phyloP scores from a whole-genome alignment of 2,797 vertebrate genomes.

The Ceryle rudis region DNA sequence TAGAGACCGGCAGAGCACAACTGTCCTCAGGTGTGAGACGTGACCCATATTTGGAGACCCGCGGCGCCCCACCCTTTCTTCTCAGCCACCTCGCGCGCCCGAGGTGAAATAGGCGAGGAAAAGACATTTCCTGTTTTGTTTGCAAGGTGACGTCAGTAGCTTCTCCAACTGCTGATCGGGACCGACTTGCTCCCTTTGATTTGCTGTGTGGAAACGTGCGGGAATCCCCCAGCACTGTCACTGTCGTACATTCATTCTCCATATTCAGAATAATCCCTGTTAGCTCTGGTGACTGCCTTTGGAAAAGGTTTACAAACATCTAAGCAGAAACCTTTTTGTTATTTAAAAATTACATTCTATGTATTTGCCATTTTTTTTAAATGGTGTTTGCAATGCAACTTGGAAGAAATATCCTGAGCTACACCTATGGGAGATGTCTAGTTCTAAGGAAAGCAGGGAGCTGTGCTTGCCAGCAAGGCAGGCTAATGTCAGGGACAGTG shows the following conservation, averaged over 20 bases:
- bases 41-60: too few relatives aligned
- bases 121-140: not conserved
- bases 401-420: not conserved
- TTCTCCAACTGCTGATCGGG: not conserved
- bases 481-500: not conserved
- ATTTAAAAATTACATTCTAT: not conserved
- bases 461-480: rapidly evolving
- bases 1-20: too few relatives aligned
- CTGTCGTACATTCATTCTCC: not conserved
- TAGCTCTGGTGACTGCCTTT: not conserved
- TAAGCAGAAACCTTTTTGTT: not conserved
- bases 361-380: not conserved
- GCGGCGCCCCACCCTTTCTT: too few relatives aligned
- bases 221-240: not conserved
- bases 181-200: not conserved
- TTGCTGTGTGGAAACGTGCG: not conserved
- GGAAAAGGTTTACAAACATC: too few relatives aligned
- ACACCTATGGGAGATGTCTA: rapidly evolving
- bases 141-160: not conserved
- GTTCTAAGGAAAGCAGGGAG: not conserved
- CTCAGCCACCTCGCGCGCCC: too few relatives aligned
- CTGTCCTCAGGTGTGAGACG: too few relatives aligned
- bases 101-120: too few relatives aligned
- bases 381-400: not conserved
- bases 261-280: not conserved